Evolutionary conservation across 2,888 invertebrate species (phyloP), one percentile per base, ranked within the genome.

Genomic region (Drosophila barbarae): DNA sequence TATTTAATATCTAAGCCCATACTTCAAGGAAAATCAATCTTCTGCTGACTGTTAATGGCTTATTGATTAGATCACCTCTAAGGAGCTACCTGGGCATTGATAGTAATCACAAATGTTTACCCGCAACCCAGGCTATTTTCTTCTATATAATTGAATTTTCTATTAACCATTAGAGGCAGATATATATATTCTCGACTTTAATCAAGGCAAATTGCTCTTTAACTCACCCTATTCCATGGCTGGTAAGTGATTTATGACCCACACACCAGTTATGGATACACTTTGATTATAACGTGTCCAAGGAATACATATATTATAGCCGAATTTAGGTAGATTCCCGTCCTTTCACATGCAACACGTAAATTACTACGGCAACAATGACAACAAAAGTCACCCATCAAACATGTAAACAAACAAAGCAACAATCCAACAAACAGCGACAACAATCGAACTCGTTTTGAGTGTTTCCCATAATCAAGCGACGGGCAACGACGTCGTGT

Each of bases 391-490:
- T 28, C 49, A 18, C 3, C 13, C 35, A 28, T 71, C 76, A 65
- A 75, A 72, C 61, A 54, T 30, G 67, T 74, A 69, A 75, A 72
- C 64, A 56, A 50, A 56, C 34, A 54, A 46, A 74, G 73, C 71
- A 69, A 76, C 71, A 57, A 69, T 30, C 56, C 56, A 61, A 71
- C 58, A 61, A 74, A 72, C 60, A 51, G 42, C 55, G 72, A 54
- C 67, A 61, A 76, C 69, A 84, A 74, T 70, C 61, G 69, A 73
- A 81, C 85, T 73, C 53, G 82, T 84, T 79, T 85, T 85, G 81
- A 78, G 69, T 68, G 74, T 63, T 80, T 80, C 85, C 79, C 83
- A 85, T 84, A 81, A 85, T 72, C 70, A 82, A 57, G 38, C 52
- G 39, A 26, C 28, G 36, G 23, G 41, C 41, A 42, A 50, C 67